Conservation (phyloP, 1,140 invertebrate species). For the Orchesella cincta region DNA sequence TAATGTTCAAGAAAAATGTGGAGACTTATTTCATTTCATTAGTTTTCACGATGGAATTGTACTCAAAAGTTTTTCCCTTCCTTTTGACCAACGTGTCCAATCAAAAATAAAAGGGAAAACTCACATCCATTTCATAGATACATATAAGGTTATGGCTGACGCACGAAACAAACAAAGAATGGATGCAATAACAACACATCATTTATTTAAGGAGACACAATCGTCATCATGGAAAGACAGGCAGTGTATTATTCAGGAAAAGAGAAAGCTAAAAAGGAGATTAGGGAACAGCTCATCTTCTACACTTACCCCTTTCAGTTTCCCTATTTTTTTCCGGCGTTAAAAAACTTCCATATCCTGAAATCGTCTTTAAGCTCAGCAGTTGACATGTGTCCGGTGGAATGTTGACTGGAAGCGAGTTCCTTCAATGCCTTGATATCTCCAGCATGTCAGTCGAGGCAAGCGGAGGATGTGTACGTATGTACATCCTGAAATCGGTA, state of each 20-base stretch:
- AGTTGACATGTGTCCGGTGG: slow-evolving; percentile 6
- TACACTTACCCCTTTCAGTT: slow-evolving; percentile 18
- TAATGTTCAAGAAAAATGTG: slow-evolving; percentile 39
- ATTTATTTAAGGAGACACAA: slow-evolving; percentile 29
- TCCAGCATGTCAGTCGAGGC: no score
- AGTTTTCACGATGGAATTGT: slow-evolving; percentile 26
- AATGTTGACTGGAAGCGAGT: no score
- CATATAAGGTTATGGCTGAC: no score
- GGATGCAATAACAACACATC: slow-evolving; percentile 20
- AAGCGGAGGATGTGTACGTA: no score
- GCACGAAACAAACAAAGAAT: background rate
- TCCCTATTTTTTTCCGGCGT: slow-evolving; percentile 13
- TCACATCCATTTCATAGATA: background rate
- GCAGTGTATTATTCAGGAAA: slow-evolving; percentile 9
- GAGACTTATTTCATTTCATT: slow-evolving; percentile 46
- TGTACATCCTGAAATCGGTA: no score
- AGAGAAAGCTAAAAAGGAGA: slow-evolving; percentile 18
- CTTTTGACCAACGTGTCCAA: background rate
- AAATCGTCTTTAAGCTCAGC: slow-evolving; percentile 6
- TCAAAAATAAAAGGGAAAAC: background rate
- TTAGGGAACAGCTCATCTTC: background rate
- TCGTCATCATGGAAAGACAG: slow-evolving; percentile 11
- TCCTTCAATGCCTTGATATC: no score
- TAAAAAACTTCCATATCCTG: slow-evolving; percentile 18
- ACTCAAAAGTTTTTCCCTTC: background rate